These are phyloP conservation scores for Drosophila mojavensis DNA, from an alignment of 1,140 invertebrate species.

Conservation along the genomic window DNA sequence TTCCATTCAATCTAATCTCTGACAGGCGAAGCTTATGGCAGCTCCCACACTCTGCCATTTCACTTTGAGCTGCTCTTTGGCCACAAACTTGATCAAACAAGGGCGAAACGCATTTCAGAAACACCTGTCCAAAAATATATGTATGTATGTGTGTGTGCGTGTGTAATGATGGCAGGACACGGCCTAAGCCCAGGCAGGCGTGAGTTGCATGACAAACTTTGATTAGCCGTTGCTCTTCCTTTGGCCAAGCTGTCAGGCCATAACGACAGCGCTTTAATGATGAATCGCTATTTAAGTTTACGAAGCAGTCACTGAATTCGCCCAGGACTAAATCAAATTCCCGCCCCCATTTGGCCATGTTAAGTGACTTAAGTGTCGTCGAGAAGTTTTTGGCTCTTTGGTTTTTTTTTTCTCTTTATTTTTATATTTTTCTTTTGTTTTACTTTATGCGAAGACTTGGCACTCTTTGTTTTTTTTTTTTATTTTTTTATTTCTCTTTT, in stretches of 20 bases:
- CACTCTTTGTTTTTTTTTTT: conserved; percentile 52
- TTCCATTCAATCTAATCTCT: conserved; percentile 34
- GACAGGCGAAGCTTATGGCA: conserved; percentile 2
- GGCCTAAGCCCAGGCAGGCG: conserved; percentile 27
- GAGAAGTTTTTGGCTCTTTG: conserved; percentile 36
- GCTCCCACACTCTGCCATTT: conserved; percentile 26
- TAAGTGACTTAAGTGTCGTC: conserved; percentile 79
- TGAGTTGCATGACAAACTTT: conserved; percentile 44
- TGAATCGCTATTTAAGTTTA: conserved; percentile 59
- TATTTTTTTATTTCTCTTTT: conserved; percentile 19
- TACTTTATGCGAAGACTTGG: conserved; percentile 44
- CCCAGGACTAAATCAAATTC: conserved; percentile 26
- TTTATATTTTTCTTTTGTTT: conserved; percentile 17
- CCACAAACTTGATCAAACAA: not conserved
- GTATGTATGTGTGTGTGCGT: not conserved
- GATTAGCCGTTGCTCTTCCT: conserved; percentile 15
- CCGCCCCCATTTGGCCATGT: conserved; percentile 62
- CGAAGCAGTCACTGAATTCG: conserved; percentile 20
- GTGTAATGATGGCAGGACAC: conserved; percentile 22
- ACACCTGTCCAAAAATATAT: conserved; percentile 25
- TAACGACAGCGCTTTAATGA: conserved; percentile 38
- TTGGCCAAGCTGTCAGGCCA: too few relatives aligned
- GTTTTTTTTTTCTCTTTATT: conserved; percentile 7
- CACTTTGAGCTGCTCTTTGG: conserved; percentile 15
- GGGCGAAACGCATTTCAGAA: conserved; percentile 18